phyloP scores from a whole-genome alignment of 2,113 vertebrate species.

The Aleadryas rufinucha region DNA sequence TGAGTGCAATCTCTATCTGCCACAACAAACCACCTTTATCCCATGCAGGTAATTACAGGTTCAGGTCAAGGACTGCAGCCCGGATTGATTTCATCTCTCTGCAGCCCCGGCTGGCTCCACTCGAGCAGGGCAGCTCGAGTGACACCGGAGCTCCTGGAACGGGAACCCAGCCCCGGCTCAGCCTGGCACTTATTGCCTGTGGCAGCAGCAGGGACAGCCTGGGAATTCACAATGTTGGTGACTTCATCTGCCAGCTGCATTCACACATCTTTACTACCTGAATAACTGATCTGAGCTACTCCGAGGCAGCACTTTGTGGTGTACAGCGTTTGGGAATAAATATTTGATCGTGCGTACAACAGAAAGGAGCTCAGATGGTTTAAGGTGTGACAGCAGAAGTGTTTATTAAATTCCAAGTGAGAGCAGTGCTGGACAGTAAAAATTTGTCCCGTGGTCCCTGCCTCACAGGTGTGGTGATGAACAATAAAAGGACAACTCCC shows the following conservation, averaged over 20 bases:
- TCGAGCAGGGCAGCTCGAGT: constrained; percentile 68
- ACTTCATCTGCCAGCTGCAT: constrained; percentile 74
- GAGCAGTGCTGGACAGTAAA: neutral
- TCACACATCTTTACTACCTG: constrained; percentile 78
- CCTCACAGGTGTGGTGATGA: constrained; percentile 24
- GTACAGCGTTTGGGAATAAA: constrained; percentile 64
- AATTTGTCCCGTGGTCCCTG: neutral
- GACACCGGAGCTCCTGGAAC: constrained; percentile 71
- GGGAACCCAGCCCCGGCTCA: constrained; percentile 68
- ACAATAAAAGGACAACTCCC: neutral
- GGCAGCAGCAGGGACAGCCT: constrained; percentile 73
- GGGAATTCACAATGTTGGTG: constrained; percentile 63
- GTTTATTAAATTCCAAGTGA: constrained; percentile 56
- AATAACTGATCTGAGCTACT: constrained; percentile 66
- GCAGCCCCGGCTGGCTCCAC: constrained; percentile 62
- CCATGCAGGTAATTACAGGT: constrained; percentile 82
- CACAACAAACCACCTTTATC: constrained; percentile 83
- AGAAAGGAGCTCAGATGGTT: constrained; percentile 60
- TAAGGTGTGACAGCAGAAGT: constrained; percentile 65
- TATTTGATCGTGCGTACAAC: constrained; percentile 66
- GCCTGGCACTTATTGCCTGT: constrained; percentile 73
- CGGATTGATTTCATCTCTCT: constrained; percentile 80
- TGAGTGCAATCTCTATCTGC: constrained; percentile 74
- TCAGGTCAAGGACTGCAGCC: constrained; percentile 75
- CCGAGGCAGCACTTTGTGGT: constrained; percentile 52